phyloP scores from a whole-genome alignment of 2,797 vertebrate genomes.

The Acanthis flammea region DNA sequence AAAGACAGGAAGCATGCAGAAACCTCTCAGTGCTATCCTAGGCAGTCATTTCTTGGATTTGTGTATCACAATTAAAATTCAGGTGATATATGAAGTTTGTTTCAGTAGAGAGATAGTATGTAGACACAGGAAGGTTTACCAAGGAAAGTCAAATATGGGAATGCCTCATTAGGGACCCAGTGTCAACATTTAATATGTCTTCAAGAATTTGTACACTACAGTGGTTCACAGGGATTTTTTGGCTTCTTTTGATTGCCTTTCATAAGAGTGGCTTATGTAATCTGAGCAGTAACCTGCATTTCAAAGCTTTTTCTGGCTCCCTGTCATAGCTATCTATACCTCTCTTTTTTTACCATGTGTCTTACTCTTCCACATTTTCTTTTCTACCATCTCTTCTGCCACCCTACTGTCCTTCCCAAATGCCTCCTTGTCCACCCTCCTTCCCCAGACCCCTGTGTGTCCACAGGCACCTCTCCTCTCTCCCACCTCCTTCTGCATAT shows the following conservation, averaged over 20 bases:
- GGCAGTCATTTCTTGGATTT: not conserved
- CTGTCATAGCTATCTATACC: not conserved
- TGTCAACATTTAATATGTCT: not conserved
- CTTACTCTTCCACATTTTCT: not conserved
- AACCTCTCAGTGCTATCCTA: not conserved
- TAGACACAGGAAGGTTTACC: not conserved
- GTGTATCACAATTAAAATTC: constrained; percentile 1
- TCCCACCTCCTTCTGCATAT: not conserved
- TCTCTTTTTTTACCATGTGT: not conserved
- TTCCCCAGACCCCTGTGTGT: fast-evolving
- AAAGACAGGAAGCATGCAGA: constrained; percentile 5
- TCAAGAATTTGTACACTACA: not conserved
- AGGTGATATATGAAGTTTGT: not conserved
- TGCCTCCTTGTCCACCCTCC: not conserved
- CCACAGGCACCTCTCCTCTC: not conserved
- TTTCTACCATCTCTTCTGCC: not conserved
- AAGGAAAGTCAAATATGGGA: not conserved
- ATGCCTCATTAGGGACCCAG: not conserved
- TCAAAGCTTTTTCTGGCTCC: not conserved
- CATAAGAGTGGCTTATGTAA: not conserved
- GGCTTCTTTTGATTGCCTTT: not conserved
- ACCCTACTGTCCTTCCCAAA: not conserved
- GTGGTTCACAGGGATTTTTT: fast-evolving
- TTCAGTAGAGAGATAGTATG: not conserved
- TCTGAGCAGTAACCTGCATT: not conserved